Evolutionary conservation across 1,140 invertebrate species (phyloP).

Genomic region (Himalopsyche phryganea): DNA sequence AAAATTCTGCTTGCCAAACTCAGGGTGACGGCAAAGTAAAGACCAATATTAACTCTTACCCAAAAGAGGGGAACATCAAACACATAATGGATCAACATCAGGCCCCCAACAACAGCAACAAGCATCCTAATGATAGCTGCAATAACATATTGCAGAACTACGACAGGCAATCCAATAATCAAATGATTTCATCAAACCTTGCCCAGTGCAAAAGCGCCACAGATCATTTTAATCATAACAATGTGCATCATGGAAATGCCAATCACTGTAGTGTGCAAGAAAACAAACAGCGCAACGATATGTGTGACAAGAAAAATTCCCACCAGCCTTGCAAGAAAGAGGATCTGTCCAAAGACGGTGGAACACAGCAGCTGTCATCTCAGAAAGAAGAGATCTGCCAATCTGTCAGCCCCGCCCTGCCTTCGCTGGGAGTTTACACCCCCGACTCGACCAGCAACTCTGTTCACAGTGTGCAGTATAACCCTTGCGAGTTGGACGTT

Average conservation of each 20-base stretch:
- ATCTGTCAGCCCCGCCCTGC: constrained; percentile 59
- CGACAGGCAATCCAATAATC: constrained; percentile 25
- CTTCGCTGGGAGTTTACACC: constrained; percentile 78
- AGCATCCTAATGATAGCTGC: constrained; percentile 13
- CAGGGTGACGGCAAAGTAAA: constrained; percentile 47
- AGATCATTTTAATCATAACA: constrained; percentile 43
- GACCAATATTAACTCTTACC: constrained; percentile 12
- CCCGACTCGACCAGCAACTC: constrained; percentile 82
- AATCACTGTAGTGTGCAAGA: constrained; percentile 36
- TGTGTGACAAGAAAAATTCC: constrained; percentile 57
- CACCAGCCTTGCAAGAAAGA: constrained; percentile 52
- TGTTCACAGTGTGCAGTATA: constrained; percentile 76
- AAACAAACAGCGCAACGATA: constrained; percentile 33
- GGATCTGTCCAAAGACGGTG: constrained; percentile 43
- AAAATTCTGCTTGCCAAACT: constrained; percentile 49
- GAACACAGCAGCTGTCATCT: constrained; percentile 23
- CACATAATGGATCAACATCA: constrained; percentile 49
- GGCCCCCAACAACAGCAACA: constrained; percentile 27
- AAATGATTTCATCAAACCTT: constrained; percentile 20
- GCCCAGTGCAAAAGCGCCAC: constrained; percentile 39
- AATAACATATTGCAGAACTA: constrained; percentile 23
- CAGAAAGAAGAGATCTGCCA: constrained; percentile 50
- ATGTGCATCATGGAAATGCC: constrained; percentile 43
- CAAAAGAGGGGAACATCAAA: constrained; percentile 45
- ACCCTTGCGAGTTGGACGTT: constrained; percentile 77